Base-by-base conservation (phyloP, 2,888 invertebrate species). In the Drosophila nr. perissopoda region DNA sequence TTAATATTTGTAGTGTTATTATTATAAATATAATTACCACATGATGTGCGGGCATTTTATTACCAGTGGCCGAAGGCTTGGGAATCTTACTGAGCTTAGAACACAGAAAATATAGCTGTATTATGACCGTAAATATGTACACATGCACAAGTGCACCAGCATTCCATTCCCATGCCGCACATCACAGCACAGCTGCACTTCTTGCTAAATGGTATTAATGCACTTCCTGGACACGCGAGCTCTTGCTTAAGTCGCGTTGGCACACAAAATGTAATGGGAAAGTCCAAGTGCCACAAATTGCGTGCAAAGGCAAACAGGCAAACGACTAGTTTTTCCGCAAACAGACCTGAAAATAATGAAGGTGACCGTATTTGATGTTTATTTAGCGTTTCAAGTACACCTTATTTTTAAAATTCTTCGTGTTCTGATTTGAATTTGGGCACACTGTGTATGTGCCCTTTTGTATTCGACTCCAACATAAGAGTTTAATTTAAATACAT, bases 181-280 rank as follows among this genome's bases (percentile, higher is more conserved):
- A 45, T 6, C 45, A 21, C 45, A 45, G 21, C 21, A 45, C 25
- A 36, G 48, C 61, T 48, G 57, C 52, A 73, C 61, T 62, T 53
- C 27, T 58, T 38, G 73, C 73, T 60, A 69, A 78, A 66, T 66
- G 66, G 72, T 69, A 52, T 83, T 83, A 78, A 81, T 83, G 83
- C 82, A 83, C 78, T 83, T 83, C 83, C 80, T 78, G 80, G 21
- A 74, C 74, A 81, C 56, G 60, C 62, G 38, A 16, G 27, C 48
- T 33, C 40, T 33, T 21, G 38, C 31, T 45, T 29, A 38, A 31
- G 53, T 21, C 34, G 16, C 56, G 38, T 13, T 25, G 25, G 18
- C 29, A 48, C 49, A 68, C 74, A 54, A 51, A 59, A 54, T 53
- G 49, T 74, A 74, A 63, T 63, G 54, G 31, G 54, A 51, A 16